Conservation (phyloP, 2,888 invertebrate species). For the Carabus problematicus region DNA sequence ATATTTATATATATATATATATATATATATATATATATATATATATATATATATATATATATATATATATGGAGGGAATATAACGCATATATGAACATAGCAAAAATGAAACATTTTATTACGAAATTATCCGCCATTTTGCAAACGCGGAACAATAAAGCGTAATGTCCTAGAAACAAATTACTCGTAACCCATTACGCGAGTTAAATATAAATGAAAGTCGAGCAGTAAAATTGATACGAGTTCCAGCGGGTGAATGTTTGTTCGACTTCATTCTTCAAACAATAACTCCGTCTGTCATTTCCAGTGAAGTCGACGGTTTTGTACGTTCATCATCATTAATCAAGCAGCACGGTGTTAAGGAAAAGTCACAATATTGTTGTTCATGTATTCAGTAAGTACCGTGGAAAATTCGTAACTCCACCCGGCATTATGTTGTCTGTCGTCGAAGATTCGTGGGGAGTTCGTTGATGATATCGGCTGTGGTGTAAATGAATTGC, state of each 20-base stretch:
- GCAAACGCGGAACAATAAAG: not conserved
- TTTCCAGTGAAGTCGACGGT: too few species aligned
- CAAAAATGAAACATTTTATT: too few species aligned
- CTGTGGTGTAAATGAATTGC: not conserved
- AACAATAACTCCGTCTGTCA: conserved; percentile 4
- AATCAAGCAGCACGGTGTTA: conserved; percentile 21
- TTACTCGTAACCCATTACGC: too few species aligned
- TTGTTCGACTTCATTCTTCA: too few species aligned
- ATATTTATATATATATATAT: conserved; percentile 34
- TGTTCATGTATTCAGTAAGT: not conserved
- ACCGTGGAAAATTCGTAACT: conserved; percentile 14
- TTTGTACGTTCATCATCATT: conserved; percentile 21
- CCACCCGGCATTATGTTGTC: not conserved
- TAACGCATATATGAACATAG: conserved; percentile 7
- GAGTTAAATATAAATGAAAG: too few species aligned
- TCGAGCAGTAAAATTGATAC: too few species aligned
- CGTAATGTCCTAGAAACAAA: not conserved
- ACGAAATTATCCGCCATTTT: not conserved
- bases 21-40: conserved; percentile 34
- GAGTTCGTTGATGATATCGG: conserved; percentile 15
- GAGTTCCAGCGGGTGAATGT: too few species aligned
- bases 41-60: conserved; percentile 32
- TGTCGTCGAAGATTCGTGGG: conserved; percentile 2
- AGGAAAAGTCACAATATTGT: conserved; percentile 26
- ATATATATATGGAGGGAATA: conserved; percentile 24